Percentiles rank a stretch among this genome's conserved stretches.
Evolutionary conservation across 2,113 vertebrate species (phyloP).

Genomic region (Zosterops pallidus): DNA sequence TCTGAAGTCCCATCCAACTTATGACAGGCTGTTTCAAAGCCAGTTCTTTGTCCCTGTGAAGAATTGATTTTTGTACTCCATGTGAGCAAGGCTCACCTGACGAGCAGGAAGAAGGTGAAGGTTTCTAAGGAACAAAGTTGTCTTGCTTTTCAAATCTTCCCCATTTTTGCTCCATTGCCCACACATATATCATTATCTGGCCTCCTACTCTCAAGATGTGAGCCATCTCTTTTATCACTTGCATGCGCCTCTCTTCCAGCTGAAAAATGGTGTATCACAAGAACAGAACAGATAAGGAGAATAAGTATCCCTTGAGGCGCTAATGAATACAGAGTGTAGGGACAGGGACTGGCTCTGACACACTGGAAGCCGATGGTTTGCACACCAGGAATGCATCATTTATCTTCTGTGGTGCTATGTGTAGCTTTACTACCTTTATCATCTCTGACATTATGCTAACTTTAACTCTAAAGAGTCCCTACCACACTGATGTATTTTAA

Average conservation of each 20-base stretch:
- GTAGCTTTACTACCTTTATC: neutral
- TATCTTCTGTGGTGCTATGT: neutral
- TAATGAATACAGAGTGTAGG: constrained; percentile 25
- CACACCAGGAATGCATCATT: constrained; percentile 8
- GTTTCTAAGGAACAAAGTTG: constrained; percentile 80
- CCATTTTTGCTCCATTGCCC: constrained; percentile 85
- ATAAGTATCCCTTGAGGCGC: neutral
- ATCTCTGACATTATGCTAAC: neutral
- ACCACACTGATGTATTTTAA: neutral
- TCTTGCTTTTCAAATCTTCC: constrained; percentile 84
- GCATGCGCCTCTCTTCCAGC: constrained; percentile 70
- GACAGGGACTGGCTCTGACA: neutral
- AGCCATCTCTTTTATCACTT: constrained; percentile 82
- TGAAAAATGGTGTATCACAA: constrained; percentile 82
- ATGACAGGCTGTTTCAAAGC: neutral
- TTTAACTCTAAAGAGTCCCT: neutral
- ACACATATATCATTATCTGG: constrained; percentile 86
- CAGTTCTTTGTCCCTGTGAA: constrained; percentile 26
- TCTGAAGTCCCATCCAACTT: constrained; percentile 51
- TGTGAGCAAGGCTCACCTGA: neutral
- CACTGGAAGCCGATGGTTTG: neutral
- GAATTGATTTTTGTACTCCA: constrained; percentile 24
- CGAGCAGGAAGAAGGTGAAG: constrained; percentile 61
- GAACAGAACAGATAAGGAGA: constrained; percentile 25
- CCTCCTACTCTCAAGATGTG: constrained; percentile 78